Evolutionary conservation across 2,797 vertebrate genomes (phyloP).

Genomic region (Anniella stebbinsi): DNA sequence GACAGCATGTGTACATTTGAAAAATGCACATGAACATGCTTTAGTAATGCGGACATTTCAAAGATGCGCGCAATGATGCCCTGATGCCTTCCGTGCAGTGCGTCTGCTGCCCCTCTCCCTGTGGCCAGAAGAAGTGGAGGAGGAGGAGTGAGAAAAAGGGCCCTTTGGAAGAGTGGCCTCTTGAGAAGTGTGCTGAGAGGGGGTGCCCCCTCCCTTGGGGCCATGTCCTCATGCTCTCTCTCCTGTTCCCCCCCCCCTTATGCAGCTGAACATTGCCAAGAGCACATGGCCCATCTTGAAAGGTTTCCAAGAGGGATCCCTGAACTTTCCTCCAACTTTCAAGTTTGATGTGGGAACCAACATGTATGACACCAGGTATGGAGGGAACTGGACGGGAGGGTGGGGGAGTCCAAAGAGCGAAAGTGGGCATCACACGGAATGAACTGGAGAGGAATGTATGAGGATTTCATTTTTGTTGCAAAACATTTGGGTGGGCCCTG

Average conservation of each 20-base stretch:
- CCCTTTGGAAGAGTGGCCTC: not conserved
- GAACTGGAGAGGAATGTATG: too few relatives aligned
- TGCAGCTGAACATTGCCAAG: conserved; percentile 95
- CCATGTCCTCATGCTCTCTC: not conserved
- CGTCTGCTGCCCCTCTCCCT: not conserved
- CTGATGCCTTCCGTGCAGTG: not conserved
- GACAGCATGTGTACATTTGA: too few relatives aligned
- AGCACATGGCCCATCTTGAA: conserved; percentile 90
- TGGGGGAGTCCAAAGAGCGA: fast-evolving
- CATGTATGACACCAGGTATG: conserved; percentile 95
- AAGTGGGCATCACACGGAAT: not conserved
- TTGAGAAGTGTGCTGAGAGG: not conserved
- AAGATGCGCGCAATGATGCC: too few relatives aligned
- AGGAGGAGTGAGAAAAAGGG: too few relatives aligned
- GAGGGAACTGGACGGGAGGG: not conserved
- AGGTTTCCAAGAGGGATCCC: conserved; percentile 93
- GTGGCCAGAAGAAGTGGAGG: too few relatives aligned
- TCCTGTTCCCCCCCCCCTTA: conserved; percentile 28
- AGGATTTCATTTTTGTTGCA: too few relatives aligned
- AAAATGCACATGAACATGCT: too few relatives aligned
- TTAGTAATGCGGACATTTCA: too few relatives aligned
- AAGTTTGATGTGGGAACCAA: conserved; percentile 97
- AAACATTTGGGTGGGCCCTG: too few relatives aligned
- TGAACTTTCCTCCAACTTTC: conserved; percentile 96
- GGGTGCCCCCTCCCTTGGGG: not conserved